Percentiles rank a stretch among this genome's conserved stretches.
These are phyloP conservation scores for Palloptera scutellata DNA, from an alignment of 2,888 invertebrate genomes.

Conservation along the genomic window DNA sequence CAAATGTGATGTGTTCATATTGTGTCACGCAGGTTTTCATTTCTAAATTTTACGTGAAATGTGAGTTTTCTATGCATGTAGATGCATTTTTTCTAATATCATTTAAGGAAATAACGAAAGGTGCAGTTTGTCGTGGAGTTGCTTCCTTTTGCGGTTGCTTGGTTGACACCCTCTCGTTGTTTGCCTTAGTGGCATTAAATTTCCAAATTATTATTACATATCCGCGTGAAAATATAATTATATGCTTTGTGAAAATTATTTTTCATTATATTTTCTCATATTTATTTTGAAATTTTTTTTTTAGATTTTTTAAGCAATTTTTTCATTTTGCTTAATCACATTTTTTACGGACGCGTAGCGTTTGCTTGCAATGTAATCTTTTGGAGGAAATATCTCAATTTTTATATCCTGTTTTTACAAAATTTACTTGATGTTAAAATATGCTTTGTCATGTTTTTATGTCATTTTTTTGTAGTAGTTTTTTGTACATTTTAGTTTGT, in stretches of 20 bases:
- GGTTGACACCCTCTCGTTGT: neutral
- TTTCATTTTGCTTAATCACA: constrained; percentile 43
- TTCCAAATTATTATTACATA: neutral
- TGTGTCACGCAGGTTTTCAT: neutral
- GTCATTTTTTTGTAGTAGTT: constrained; percentile 12
- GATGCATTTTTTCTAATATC: neutral
- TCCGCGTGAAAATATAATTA: too few relatives aligned
- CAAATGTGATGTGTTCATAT: neutral
- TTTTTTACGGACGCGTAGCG: constrained; percentile 45
- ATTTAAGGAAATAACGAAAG: constrained; percentile 20
- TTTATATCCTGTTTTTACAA: constrained; percentile 46
- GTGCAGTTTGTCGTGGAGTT: neutral
- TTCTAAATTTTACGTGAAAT: too few relatives aligned
- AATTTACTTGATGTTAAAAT: constrained; percentile 23
- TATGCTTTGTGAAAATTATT: too few relatives aligned
- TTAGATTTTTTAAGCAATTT: neutral
- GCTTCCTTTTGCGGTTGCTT: too few relatives aligned
- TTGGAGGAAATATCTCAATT: constrained; percentile 52
- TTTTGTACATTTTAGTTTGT: too few relatives aligned
- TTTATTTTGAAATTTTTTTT: neutral
- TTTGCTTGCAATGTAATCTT: constrained; percentile 40
- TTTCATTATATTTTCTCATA: neutral
- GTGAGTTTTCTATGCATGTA: neutral
- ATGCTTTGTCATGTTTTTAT: constrained; percentile 32
- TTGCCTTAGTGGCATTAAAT: constrained; percentile 15